Percentiles rank a stretch among this genome's conserved stretches.
Conservation (phyloP, 37 sponge, comb jelly and placozoan genomes). For the Haliclona indistincta region DNA sequence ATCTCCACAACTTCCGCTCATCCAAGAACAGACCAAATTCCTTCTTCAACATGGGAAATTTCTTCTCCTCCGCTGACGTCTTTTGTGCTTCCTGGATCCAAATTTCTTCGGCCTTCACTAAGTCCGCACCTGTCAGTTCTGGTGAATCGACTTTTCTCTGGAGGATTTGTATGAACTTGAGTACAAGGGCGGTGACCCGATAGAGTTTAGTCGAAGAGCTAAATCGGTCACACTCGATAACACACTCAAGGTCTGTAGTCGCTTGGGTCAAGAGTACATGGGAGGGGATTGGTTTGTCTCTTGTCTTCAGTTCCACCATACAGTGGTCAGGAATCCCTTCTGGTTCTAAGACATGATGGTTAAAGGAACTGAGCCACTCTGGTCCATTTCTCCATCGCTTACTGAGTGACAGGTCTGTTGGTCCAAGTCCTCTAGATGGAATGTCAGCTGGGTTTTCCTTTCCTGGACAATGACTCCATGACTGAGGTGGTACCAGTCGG, state of each 20-base stretch:
- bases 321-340: constrained; percentile 16
- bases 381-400: too few species aligned
- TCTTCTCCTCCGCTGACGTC: constrained; percentile 16
- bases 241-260: not conserved
- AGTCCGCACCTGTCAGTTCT: constrained; percentile 16
- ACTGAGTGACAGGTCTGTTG: too few species aligned
- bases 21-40: constrained; percentile 25
- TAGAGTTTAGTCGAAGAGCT: constrained; percentile 30
- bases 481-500: not conserved
- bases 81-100: too few species aligned
- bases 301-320: constrained; percentile 18
- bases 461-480: constrained; percentile 31
- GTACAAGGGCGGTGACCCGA: constrained; percentile 21
- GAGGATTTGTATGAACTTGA: constrained; percentile 21
- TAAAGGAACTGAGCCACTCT: not conserved
- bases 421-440: too few species aligned
- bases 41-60: constrained; percentile 28
- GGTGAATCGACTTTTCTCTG: constrained; percentile 16
- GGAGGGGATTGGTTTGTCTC: not conserved
- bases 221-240: constrained; percentile 24
- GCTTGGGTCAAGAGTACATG: not conserved
- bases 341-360: not conserved
- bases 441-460: too few species aligned
- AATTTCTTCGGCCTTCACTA: constrained; percentile 15
- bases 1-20: too few species aligned